phyloP scores from a whole-genome alignment of 2,888 invertebrate species.

The Drosophila fungiperda region DNA sequence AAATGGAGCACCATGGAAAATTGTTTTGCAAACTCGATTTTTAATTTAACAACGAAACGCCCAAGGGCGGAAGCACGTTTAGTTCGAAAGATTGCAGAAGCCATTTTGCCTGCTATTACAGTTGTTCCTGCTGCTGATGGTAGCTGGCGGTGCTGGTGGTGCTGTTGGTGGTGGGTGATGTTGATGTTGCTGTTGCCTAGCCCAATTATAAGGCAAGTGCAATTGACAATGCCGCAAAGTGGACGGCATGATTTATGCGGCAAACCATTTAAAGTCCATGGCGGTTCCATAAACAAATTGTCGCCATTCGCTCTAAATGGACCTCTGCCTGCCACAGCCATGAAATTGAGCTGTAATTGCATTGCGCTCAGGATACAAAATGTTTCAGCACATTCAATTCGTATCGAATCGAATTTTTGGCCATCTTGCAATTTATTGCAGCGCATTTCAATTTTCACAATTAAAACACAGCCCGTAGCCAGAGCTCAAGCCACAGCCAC shows the following conservation, averaged over 20 bases:
- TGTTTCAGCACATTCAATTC: conserved; percentile 23
- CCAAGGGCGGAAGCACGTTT: conserved; percentile 51
- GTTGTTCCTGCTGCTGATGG: conserved; percentile 13
- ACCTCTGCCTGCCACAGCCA: conserved; percentile 56
- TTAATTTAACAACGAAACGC: conserved; percentile 36
- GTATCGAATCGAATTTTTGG: conserved; percentile 47
- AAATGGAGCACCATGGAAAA: conserved; percentile 63
- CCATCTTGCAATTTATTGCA: conserved; percentile 77
- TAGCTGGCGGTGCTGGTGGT: conserved; percentile 19
- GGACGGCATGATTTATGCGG: conserved; percentile 73
- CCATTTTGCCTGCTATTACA: conserved; percentile 17
- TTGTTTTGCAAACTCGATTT: conserved; percentile 39
- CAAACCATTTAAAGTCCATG: conserved; percentile 80
- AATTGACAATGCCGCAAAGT: conserved; percentile 68
- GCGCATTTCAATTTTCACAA: conserved; percentile 77
- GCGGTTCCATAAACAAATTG: conserved; percentile 83
- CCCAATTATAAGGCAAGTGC: conserved; percentile 73
- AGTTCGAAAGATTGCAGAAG: conserved; percentile 42
- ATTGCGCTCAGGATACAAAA: conserved; percentile 66
- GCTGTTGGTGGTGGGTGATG: conserved; percentile 43
- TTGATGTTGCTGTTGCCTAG: conserved; percentile 36
- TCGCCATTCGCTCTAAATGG: conserved; percentile 76
- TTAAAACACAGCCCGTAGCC: conserved; percentile 59
- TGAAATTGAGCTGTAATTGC: conserved; percentile 80
- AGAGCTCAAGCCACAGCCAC: conserved; percentile 59